Conservation (phyloP, 92 coral and sea anemone species). For the Phymanthus crucifer region DNA sequence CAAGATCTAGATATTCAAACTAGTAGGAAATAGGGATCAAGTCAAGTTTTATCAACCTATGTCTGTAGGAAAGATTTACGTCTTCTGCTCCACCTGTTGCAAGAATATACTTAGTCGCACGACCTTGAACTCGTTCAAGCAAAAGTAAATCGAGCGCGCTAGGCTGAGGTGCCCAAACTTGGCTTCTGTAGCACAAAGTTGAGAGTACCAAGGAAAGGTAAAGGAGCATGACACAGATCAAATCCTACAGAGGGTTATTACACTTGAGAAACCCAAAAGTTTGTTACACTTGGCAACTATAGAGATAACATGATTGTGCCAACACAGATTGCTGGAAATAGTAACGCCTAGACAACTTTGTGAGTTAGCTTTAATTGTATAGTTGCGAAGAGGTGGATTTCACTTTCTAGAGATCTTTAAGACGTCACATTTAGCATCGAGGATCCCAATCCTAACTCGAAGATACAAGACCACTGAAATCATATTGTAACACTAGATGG, state of each 20-base stretch:
- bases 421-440: neutral
- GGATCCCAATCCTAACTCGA: constrained; percentile 3
- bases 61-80: neutral
- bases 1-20: constrained; percentile 8
- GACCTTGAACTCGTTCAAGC: constrained; percentile 1
- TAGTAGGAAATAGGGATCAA: neutral
- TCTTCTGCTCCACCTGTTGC: neutral
- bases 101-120: neutral
- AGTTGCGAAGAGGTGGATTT: neutral
- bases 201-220: too few relatives aligned
- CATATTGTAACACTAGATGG: neutral
- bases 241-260: neutral
- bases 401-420: constrained; percentile 7
- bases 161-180: constrained; percentile 4
- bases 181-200: neutral
- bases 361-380: neutral
- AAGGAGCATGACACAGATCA: neutral
- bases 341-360: neutral
- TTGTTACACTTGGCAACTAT: too few relatives aligned
- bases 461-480: neutral
- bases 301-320: neutral
- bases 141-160: neutral
- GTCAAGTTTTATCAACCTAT: neutral
- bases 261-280: neutral
- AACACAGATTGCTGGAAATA: neutral